A percentile compares a stretch with the other conserved stretches of the same genome.
Evolutionary conservation across 2,797 vertebrate species (phyloP).

Genomic region (Macropodus opercularis): DNA sequence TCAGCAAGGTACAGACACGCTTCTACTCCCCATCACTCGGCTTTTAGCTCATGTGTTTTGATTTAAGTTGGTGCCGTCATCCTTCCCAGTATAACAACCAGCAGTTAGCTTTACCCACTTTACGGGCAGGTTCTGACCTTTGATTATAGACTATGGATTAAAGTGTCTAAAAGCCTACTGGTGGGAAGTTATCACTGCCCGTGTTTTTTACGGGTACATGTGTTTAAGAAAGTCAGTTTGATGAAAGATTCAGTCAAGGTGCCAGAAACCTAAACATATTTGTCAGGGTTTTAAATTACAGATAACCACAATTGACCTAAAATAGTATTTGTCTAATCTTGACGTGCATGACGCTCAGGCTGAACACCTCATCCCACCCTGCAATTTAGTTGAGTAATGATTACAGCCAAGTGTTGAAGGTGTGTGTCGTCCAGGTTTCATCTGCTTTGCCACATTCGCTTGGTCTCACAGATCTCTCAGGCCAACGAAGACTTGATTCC

Average conservation of each 20-base stretch:
- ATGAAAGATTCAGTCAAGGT: neutral
- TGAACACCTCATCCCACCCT: neutral
- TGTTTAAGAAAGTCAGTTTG: no score
- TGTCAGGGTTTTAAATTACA: neutral
- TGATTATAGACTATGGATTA: neutral
- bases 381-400: neutral
- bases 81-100: conserved; percentile 1
- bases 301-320: neutral
- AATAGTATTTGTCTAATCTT: neutral
- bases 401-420: neutral
- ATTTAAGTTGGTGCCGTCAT: conserved; percentile 22
- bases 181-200: no score
- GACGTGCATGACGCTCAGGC: neutral
- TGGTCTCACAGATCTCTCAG: conserved; percentile 82
- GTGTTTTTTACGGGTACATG: no score
- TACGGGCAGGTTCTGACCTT: no score
- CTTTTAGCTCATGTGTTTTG: conserved; percentile 24
- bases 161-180: no score
- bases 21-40: neutral
- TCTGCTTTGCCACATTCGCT: neutral
- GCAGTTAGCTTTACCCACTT: neutral
- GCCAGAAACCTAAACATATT: neutral
- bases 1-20: conserved; percentile 87
- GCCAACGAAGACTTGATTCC: conserved; percentile 85
- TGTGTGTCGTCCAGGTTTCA: neutral